Conservation (phyloP, 2,797 vertebrate species). For the Lophotriccus pileatus region DNA sequence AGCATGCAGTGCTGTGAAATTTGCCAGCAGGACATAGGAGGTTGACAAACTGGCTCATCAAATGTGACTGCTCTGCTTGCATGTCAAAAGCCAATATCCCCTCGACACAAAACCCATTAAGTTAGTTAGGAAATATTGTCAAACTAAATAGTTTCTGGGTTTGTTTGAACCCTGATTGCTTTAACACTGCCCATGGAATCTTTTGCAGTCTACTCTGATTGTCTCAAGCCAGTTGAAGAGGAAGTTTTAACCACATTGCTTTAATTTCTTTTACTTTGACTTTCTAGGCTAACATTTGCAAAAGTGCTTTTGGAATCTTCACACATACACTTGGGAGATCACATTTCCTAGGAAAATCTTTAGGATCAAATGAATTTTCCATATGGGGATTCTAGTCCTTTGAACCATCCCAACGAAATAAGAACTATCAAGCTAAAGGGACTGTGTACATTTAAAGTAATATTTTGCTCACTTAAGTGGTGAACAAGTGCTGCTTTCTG, state of each 20-base stretch:
- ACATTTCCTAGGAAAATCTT: conserved; percentile 60
- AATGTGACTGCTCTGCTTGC: not conserved
- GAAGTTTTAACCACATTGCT: conserved; percentile 53
- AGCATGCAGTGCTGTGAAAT: not conserved
- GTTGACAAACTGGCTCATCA: not conserved
- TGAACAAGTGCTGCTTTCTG: not conserved
- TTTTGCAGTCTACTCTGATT: conserved; percentile 32
- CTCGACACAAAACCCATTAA: not conserved
- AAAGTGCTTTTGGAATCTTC: conserved; percentile 55
- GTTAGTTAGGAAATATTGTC: conserved; percentile 16
- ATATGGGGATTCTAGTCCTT: conserved; percentile 9
- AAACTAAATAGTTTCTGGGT: conserved; percentile 30
- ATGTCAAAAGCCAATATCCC: conserved; percentile 13
- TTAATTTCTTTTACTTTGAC: conserved; percentile 41
- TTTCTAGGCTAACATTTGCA: conserved; percentile 56
- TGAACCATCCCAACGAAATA: not conserved
- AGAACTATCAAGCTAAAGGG: not conserved
- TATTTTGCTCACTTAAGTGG: not conserved
- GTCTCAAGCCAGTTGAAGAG: conserved; percentile 29
- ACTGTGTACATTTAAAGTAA: not conserved
- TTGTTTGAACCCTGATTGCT: conserved; percentile 53
- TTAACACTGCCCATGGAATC: conserved; percentile 55
- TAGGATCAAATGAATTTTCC: conserved; percentile 60
- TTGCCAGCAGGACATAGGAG: fast-evolving
- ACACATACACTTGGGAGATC: conserved; percentile 24